phyloP scores from a whole-genome alignment of 2,113 vertebrate genomes.

The Thalassarche chlororhynchos region DNA sequence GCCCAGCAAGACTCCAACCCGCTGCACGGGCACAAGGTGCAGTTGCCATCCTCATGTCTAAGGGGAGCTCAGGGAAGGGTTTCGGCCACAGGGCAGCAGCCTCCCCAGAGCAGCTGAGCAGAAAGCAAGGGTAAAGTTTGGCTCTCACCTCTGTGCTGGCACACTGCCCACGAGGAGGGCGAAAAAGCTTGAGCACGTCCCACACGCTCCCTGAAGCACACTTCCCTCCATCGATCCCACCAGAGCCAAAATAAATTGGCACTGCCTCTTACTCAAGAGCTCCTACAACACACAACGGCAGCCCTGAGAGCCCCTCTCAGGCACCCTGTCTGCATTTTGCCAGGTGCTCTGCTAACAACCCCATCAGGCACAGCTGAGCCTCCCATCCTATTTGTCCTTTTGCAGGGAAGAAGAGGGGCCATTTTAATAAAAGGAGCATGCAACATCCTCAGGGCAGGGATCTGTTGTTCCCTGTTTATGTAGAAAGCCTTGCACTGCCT shows the following conservation, averaged over 20 bases:
- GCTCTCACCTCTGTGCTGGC: conserved; percentile 58
- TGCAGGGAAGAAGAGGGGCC: neutral
- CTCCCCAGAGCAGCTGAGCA: neutral
- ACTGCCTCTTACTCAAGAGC: neutral
- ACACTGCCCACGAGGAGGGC: neutral
- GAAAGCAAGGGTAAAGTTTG: conserved; percentile 26
- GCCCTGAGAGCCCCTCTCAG: neutral
- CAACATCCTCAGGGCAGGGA: conserved; percentile 14
- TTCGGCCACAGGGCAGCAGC: neutral
- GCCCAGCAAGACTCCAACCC: neutral
- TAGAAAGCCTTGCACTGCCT: neutral
- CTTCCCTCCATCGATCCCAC: neutral
- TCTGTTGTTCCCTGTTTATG: neutral
- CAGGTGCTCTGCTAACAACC: neutral
- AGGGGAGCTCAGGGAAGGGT: neutral
- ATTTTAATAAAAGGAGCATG: conserved; percentile 13
- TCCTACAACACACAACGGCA: neutral
- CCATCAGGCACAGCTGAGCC: neutral
- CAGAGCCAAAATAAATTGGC: conserved; percentile 57
- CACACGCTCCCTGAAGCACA: conserved; percentile 42
- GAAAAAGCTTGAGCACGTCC: conserved; percentile 27
- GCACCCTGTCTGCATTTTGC: neutral
- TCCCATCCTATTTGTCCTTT: neutral
- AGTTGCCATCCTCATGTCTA: neutral
- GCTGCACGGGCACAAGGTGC: neutral